These are phyloP conservation scores for Leptura quadrifasciata DNA, from an alignment of 2,888 invertebrate genomes.

Conservation along the genomic window DNA sequence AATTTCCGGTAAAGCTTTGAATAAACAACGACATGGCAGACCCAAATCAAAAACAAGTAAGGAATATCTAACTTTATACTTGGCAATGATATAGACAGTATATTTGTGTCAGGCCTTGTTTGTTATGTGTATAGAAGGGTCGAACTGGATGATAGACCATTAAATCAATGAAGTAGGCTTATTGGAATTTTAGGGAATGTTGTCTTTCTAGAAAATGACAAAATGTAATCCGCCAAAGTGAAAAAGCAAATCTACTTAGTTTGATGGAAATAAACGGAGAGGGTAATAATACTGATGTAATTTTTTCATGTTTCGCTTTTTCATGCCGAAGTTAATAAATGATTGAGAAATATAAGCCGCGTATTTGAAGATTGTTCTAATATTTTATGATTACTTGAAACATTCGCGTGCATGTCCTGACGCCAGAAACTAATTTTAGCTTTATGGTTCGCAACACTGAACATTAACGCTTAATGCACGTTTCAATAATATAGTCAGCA, in stretches of 20 bases:
- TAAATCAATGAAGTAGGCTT: constrained; percentile 7
- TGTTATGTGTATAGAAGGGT: constrained; percentile 7
- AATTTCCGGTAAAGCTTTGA: not conserved
- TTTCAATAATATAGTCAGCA: too few species aligned
- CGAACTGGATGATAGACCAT: not conserved
- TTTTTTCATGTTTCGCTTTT: not conserved
- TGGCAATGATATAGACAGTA: not conserved
- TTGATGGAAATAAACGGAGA: not conserved
- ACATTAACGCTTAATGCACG: too few species aligned
- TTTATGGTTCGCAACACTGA: too few species aligned
- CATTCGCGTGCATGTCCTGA: too few species aligned
- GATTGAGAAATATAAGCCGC: not conserved
- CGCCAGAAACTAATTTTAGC: too few species aligned
- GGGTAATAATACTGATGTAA: not conserved
- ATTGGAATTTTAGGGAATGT: not conserved
- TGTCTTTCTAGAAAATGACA: not conserved
- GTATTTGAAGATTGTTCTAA: not conserved
- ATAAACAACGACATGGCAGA: not conserved
- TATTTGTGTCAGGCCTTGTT: not conserved
- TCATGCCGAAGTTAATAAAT: not conserved
- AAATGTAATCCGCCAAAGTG: not conserved
- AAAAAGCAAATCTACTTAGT: constrained; percentile 3
- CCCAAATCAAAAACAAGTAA: not conserved
- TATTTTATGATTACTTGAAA: too few species aligned
- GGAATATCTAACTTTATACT: not conserved